A percentile compares a stretch with the other conserved stretches of the same genome.
Conservation (phyloP, 1,140 invertebrate species). For the Venustaconcha ellipsiformis region DNA sequence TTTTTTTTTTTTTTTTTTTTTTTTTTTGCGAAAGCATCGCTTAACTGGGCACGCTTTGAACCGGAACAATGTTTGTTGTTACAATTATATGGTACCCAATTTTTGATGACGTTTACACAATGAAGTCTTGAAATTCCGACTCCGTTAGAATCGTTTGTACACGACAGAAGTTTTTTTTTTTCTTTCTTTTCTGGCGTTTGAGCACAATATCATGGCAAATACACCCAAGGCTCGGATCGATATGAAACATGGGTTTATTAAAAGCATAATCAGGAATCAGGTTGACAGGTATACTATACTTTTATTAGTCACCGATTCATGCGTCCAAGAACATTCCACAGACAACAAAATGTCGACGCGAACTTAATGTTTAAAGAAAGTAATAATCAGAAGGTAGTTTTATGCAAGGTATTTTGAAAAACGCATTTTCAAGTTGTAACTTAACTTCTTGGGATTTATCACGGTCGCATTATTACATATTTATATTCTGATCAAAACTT, state of each 20-base stretch:
- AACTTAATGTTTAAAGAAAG: neutral
- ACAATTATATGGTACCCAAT: neutral
- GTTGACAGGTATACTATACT: slow-evolving; percentile 45
- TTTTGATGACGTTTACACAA: neutral
- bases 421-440: neutral
- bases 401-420: no score
- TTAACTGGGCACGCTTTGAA: neutral
- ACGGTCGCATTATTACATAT: neutral
- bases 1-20: no score
- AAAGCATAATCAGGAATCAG: slow-evolving; percentile 59
- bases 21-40: no score
- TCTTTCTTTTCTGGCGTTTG: no score
- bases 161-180: no score
- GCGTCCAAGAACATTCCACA: neutral
- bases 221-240: slow-evolving; percentile 33
- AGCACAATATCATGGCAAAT: slow-evolving; percentile 2
- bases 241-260: slow-evolving; percentile 60
- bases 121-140: no score
- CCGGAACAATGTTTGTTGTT: neutral
- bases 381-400: no score
- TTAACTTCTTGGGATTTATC: neutral
- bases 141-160: no score
- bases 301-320: neutral
- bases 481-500: neutral
- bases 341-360: neutral